phyloP scores from a whole-genome alignment of 2,113 vertebrate species.

The Chamaetylas fuelleborni region DNA sequence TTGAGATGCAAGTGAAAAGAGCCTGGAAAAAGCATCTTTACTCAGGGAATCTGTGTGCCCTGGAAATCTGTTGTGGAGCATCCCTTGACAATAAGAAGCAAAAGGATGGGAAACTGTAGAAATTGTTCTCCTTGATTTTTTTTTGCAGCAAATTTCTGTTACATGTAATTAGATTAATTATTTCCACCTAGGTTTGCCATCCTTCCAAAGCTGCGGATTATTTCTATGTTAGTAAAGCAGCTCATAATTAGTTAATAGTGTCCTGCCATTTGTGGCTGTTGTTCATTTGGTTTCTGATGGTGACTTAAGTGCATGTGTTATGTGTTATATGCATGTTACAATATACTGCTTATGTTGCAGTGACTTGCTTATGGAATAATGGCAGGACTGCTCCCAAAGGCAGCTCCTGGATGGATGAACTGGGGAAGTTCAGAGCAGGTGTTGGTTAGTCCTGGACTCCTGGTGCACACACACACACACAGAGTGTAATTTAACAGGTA shows the following conservation, averaged over 20 bases:
- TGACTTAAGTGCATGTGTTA: neutral
- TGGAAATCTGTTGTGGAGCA: rapidly evolving
- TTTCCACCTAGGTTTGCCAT: neutral
- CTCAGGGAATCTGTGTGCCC: rapidly evolving
- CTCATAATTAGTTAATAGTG: neutral
- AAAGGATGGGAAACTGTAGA: neutral
- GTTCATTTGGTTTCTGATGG: neutral
- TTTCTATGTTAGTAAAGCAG: neutral
- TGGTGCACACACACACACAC: neutral
- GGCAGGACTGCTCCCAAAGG: neutral
- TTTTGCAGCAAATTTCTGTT: neutral
- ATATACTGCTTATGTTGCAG: neutral
- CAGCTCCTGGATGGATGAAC: neutral
- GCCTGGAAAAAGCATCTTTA: neutral
- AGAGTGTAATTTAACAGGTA: neutral
- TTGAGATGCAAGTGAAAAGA: neutral
- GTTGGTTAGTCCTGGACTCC: neutral
- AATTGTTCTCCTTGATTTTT: neutral
- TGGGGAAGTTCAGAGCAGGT: neutral
- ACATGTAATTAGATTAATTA: neutral
- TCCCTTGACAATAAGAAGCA: neutral
- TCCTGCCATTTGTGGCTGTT: neutral
- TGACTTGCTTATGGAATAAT: neutral
- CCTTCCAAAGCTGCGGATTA: neutral
- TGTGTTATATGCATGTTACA: no score